Evolutionary conservation across 2,797 vertebrate genomes (phyloP).

Genomic region (Artibeus lituratus): DNA sequence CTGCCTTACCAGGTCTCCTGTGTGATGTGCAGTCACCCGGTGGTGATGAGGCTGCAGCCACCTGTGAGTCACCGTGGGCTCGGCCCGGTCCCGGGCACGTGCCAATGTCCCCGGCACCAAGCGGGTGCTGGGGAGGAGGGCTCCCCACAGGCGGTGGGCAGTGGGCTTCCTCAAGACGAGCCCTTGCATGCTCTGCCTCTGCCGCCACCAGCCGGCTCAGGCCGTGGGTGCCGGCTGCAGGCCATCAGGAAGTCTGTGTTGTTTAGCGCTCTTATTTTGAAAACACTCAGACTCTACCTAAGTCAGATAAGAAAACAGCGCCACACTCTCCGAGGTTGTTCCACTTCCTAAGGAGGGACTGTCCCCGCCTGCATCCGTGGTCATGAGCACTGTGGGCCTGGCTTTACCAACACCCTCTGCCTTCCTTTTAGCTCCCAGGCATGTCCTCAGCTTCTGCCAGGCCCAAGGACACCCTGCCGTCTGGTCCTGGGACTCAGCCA

Average conservation of each 20-base stretch:
- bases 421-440: not conserved
- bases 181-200: too few relatives aligned
- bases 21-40: too few relatives aligned
- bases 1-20: too few relatives aligned
- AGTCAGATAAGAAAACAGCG: not conserved
- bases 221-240: not conserved
- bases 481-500: not conserved
- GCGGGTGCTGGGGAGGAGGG: too few relatives aligned
- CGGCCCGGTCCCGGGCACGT: too few relatives aligned
- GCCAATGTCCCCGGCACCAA: too few relatives aligned
- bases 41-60: too few relatives aligned
- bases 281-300: not conserved
- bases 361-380: not conserved
- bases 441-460: not conserved
- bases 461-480: not conserved
- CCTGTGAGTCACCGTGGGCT: too few relatives aligned
- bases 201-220: too few relatives aligned
- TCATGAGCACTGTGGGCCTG: not conserved
- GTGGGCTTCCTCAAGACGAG: too few relatives aligned
- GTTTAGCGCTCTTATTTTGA: not conserved
- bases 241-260: too few relatives aligned
- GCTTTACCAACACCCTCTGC: not conserved
- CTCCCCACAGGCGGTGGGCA: too few relatives aligned
- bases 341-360: not conserved
- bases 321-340: not conserved